phyloP scores from a whole-genome alignment of 92 coral and sea anemone genomes.

The Nematostella vectensis region DNA sequence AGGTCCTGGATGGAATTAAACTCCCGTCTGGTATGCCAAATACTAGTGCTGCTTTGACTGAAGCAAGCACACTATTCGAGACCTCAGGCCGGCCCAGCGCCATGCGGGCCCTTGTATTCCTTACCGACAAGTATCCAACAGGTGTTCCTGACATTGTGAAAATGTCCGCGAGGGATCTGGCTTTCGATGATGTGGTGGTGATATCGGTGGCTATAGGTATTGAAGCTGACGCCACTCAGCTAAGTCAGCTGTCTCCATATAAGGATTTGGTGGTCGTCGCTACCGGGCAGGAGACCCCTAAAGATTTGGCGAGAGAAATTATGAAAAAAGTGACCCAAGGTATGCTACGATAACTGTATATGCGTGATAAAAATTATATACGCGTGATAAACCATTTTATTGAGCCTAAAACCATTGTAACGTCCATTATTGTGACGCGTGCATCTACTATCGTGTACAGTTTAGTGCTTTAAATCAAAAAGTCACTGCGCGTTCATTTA shows the following conservation, averaged over 20 bases:
- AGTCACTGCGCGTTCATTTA: too few species aligned
- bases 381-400: too few species aligned
- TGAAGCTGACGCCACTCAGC: constrained; percentile 40
- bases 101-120: constrained; percentile 50
- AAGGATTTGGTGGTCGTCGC: constrained; percentile 47
- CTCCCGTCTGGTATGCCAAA: constrained; percentile 40
- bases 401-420: too few species aligned
- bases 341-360: too few species aligned
- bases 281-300: constrained; percentile 29
- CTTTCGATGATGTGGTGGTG: constrained; percentile 43
- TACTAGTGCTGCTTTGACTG: constrained; percentile 42
- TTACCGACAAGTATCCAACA: constrained; percentile 55
- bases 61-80: constrained; percentile 45
- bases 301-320: constrained; percentile 34
- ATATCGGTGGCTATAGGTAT: constrained; percentile 72
- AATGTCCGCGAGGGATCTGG: constrained; percentile 51
- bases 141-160: constrained; percentile 20
- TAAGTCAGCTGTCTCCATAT: constrained; percentile 45
- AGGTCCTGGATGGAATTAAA: constrained; percentile 23
- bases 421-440: too few species aligned
- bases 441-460: too few species aligned
- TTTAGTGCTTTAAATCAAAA: too few species aligned
- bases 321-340: constrained; percentile 58
- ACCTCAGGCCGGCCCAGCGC: constrained; percentile 58
- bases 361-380: background rate